Percentiles rank a stretch among this genome's conserved stretches.
Evolutionary conservation across 2,113 vertebrate species (phyloP).

Genomic region (Coregonus clupeaformis): DNA sequence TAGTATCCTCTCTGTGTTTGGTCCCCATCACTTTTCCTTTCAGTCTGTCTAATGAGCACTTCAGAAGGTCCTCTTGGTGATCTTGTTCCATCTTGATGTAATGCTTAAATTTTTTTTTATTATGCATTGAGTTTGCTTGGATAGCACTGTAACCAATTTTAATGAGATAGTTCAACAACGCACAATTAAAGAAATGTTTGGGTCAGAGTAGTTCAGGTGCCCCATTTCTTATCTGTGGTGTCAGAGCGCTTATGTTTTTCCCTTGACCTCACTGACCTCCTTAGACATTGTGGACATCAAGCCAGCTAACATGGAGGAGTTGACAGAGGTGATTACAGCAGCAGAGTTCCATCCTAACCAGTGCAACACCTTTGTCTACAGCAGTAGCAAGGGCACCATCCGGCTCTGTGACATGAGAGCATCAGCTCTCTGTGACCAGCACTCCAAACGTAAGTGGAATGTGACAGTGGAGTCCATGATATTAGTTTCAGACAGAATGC

Average conservation of each 20-base stretch:
- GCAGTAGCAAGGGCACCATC: too few relatives aligned
- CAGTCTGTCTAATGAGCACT: too few relatives aligned
- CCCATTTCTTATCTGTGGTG: background rate
- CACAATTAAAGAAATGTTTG: background rate
- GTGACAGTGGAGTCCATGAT: background rate
- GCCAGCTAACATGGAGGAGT: constrained; percentile 95
- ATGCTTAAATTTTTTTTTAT: background rate
- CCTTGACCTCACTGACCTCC: constrained; percentile 65
- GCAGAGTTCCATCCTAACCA: too few relatives aligned
- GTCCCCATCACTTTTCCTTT: too few relatives aligned
- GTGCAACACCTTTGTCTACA: too few relatives aligned
- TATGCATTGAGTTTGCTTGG: background rate
- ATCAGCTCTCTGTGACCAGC: constrained; percentile 87
- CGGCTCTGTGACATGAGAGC: constrained; percentile 27
- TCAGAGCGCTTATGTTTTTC: background rate
- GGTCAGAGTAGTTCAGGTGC: background rate
- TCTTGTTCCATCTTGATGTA: background rate
- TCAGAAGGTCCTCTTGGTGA: background rate
- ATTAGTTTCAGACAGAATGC: background rate
- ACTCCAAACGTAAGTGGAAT: constrained; percentile 82
- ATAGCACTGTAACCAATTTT: background rate
- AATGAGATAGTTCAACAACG: background rate
- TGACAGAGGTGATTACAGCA: constrained; percentile 75
- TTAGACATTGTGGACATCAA: constrained; percentile 98
- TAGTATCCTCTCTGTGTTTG: constrained; percentile 82